phyloP scores from a whole-genome alignment of 30 jellyfish, hydroid and myxozoan genomes.

The Turritopsis dohrnii region DNA sequence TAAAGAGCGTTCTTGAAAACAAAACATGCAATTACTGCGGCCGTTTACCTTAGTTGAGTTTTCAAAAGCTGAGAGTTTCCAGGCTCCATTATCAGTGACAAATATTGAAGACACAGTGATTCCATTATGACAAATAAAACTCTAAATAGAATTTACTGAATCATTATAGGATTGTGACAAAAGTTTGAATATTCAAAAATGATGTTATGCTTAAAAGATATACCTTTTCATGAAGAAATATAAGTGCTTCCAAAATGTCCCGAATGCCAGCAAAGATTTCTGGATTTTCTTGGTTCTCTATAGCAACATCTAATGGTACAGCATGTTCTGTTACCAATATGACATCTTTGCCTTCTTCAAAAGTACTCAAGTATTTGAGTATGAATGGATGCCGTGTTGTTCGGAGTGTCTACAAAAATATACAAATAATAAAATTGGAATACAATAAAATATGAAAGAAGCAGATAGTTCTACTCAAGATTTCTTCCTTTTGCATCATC shows the following conservation, averaged over 20 bases:
- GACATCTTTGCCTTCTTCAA: constrained; percentile 29
- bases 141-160: constrained; percentile 25
- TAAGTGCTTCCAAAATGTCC: constrained; percentile 60
- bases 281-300: constrained; percentile 32
- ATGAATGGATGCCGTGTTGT: constrained; percentile 72
- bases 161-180: background rate
- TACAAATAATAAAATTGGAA: background rate
- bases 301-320: constrained; percentile 49
- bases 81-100: constrained; percentile 67
- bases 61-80: constrained; percentile 83
- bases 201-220: too few relatives aligned
- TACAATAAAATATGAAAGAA: background rate
- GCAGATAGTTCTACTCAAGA: background rate
- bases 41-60: constrained; percentile 38
- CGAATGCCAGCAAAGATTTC: constrained; percentile 75
- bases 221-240: constrained; percentile 75
- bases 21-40: too few relatives aligned
- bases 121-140: constrained; percentile 48
- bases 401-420: constrained; percentile 42
- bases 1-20: too few relatives aligned
- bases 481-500: background rate
- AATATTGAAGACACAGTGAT: constrained; percentile 50
- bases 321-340: constrained; percentile 69
- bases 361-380: constrained; percentile 44
- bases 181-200: too few relatives aligned